Base-by-base conservation (phyloP, 2,797 vertebrate species). In the Malurus splendens region DNA sequence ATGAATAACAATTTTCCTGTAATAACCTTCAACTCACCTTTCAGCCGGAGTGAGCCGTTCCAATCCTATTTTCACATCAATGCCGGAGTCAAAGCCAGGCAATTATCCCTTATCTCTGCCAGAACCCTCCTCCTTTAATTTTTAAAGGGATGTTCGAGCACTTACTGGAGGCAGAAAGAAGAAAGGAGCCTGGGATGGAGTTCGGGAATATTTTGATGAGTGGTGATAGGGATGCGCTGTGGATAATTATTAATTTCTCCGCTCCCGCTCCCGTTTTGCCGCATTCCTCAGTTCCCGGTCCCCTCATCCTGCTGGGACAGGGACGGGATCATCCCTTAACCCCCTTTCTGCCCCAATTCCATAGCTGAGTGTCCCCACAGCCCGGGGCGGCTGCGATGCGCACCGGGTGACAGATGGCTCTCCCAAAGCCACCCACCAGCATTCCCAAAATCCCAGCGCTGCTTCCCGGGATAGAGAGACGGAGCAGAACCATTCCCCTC, bases 1-100 rank as follows among this genome's bases (percentile, higher is more conserved):
- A 97, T 97, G 97, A 97, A 97, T 97, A 97, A 97, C 98, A 98
- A 98, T 98, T 98, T 99, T 98, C 95, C 98, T 98, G 97, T 97
- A 97, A 98, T 98, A 98, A 98, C 98, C 98, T 99, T 99, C 98
- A 98, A 97, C 97, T 98, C 98, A 98, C 97, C 97, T 98, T 98
- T 97, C 96, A 97, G 96, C 95, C 94, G 90, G 93, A 96, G 95
- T 96, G 97, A 97, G 96, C 97, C 96, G 97, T 97, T 97, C 96
- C 98, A 97, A 97, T 98, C 97, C 97, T 96, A 97, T 98, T 98
- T 98, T 98, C 98, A 98, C 98, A 98, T 98, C 98, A 98, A 98
- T 98, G 98, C 97, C 97, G 96, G 97, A 98, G 98, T 97, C 97
- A 97, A 97, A 98, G 97, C 97, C 96, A 97, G 97, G 97, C 97